Conservation (phyloP, 1,140 invertebrate genomes). For the Bombus confusus region DNA sequence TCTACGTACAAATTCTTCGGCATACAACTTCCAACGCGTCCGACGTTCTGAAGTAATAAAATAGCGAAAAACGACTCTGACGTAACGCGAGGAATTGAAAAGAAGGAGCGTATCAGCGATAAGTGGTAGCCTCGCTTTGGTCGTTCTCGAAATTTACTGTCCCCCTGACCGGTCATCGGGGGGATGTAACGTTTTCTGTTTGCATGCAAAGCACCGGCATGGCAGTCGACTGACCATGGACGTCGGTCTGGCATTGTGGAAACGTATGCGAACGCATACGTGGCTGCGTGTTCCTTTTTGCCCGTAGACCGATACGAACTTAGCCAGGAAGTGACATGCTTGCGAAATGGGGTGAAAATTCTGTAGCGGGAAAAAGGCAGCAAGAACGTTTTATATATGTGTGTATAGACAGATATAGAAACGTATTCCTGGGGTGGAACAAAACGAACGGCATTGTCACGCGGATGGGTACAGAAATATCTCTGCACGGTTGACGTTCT, state of each 20-base stretch:
- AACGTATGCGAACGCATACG: constrained; percentile 53
- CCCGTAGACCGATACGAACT: constrained; percentile 65
- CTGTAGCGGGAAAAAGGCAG: constrained; percentile 56
- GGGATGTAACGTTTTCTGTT: constrained; percentile 67
- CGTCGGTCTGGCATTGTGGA: constrained; percentile 48
- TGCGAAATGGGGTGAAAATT: constrained; percentile 72
- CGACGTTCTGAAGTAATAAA: background rate
- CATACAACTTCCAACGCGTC: background rate
- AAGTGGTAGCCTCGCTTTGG: constrained; percentile 51
- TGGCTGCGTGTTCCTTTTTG: constrained; percentile 52
- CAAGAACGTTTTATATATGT: constrained; percentile 33
- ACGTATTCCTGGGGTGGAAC: background rate
- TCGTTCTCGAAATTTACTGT: constrained; percentile 69
- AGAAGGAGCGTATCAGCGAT: constrained; percentile 47
- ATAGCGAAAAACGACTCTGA: background rate
- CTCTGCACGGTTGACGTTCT: constrained; percentile 14
- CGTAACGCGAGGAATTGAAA: constrained; percentile 25
- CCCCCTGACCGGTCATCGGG: constrained; percentile 39
- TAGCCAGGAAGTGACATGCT: constrained; percentile 65
- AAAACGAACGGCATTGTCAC: constrained; percentile 37
- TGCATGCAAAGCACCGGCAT: constrained; percentile 70
- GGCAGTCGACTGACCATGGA: constrained; percentile 68
- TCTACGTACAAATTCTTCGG: background rate
- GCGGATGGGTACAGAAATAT: constrained; percentile 34
- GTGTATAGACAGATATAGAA: background rate